A percentile compares a stretch with the other conserved stretches of the same genome.
Conservation (phyloP, 2,888 invertebrate genomes). For the Euproctis similis region DNA sequence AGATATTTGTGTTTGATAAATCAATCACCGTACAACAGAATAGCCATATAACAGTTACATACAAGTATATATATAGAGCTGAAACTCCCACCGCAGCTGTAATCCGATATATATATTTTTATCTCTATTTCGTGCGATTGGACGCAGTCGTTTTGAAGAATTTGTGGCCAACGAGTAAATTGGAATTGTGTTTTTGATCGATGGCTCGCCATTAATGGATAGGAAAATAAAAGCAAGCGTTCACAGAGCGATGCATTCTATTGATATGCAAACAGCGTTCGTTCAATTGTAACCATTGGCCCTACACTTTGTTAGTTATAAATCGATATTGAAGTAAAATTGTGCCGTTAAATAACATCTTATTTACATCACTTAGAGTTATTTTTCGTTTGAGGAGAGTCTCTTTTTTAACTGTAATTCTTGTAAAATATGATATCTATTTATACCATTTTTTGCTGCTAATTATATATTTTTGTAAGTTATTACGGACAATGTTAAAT, state of each 20-base stretch:
- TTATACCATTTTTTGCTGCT: no score
- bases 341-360: no score
- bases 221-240: constrained; percentile 36
- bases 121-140: constrained; percentile 44
- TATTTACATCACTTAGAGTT: no score
- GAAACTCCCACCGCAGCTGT: constrained; percentile 25
- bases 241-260: constrained; percentile 39
- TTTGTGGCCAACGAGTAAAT: constrained; percentile 70
- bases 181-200: constrained; percentile 67
- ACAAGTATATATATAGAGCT: constrained; percentile 24
- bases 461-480: no score
- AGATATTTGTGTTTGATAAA: no score
- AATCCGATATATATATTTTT: constrained; percentile 43
- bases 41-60: not conserved
- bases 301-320: constrained; percentile 5
- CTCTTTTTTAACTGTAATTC: no score
- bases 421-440: no score
- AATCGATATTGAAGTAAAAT: no score
- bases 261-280: constrained; percentile 45
- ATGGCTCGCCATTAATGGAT: constrained; percentile 54
- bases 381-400: no score
- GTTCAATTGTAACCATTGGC: constrained; percentile 28
- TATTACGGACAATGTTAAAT: no score
- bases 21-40: no score
- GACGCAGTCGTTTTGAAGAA: constrained; percentile 61